Conservation (phyloP, 2,888 invertebrate genomes). For the Aspidapion aeneum region DNA sequence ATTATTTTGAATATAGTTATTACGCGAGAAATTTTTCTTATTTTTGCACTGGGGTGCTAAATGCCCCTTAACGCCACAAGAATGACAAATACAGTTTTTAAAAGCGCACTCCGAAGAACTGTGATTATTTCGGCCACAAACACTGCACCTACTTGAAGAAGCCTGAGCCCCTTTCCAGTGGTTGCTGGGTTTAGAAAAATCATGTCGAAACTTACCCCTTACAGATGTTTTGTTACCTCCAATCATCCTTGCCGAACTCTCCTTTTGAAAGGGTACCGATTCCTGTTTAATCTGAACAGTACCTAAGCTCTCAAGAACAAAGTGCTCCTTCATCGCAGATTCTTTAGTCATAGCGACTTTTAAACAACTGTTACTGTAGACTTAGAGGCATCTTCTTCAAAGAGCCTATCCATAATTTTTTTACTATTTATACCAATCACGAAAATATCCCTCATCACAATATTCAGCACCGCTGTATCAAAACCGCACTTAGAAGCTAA, state of each 20-base stretch:
- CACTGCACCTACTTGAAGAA: conserved; percentile 6
- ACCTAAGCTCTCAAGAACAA: no score
- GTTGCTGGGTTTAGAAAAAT: not conserved
- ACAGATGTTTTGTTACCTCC: not conserved
- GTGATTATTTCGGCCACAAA: conserved; percentile 10
- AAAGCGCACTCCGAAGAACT: not conserved
- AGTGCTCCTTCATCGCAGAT: no score
- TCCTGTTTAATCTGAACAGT: not conserved
- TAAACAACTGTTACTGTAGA: no score
- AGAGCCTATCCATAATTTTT: no score
- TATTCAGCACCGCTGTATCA: no score
- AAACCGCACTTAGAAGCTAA: no score
- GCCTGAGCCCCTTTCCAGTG: not conserved
- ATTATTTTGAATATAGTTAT: not conserved
- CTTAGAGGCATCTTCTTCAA: no score
- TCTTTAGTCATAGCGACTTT: no score
- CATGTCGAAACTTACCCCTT: not conserved
- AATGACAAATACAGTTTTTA: conserved; percentile 17
- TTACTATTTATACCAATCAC: no score
- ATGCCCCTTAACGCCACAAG: conserved; percentile 18
- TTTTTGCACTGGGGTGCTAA: conserved; percentile 18
- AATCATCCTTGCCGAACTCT: not conserved
- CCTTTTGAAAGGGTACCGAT: not conserved
- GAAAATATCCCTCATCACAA: no score
- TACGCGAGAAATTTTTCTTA: conserved; percentile 7